Base-by-base conservation (phyloP, 2,113 vertebrate genomes). In the Romanogobio albipinnatus region DNA sequence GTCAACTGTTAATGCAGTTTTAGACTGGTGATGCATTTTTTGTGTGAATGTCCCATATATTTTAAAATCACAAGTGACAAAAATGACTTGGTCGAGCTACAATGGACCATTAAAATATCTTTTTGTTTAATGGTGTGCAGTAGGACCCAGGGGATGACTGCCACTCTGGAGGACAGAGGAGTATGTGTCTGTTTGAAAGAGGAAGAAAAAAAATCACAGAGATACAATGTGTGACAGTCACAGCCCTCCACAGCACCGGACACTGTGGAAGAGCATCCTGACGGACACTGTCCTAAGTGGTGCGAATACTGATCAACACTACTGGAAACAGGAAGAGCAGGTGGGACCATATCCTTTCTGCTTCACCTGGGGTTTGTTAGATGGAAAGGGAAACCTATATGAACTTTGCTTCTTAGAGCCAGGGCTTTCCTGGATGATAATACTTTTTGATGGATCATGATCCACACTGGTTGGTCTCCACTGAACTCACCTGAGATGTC, bases 141-240 rank as follows among this genome's bases (percentile, higher is more conserved):
- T 95, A 93, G 93, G 94, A 95, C 95, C 94, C 91, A 89, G 93
- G 56, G 84, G 85, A 84, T 81, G 39, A 75, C 78, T 58, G 75
- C 14, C 77, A 85, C 84, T 81, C 13, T 82, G 11, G 62, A 87
- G 83, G 90, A 95, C 93, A 94, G 92, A 92, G 89, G 85, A 88
- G 91, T 89, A 86, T 92, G 89, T 92, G 93, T 94, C 88, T 90
- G 13, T 87, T 87, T 87, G 86, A 86, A 87, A 87, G 81, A 79
- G 78, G 83, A 89, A 88, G 76, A 90, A 78, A 78, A 66, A 85
- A 73, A 83, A 45, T 81, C 75, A 58, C 43, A 71, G 82, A 59
- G 79, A 92, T 81, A 94, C 93, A 94, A 94, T 95, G 93, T 94
- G 93, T 95, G 93, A 94, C 93, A 93, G 93, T 94, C 95, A 92